A percentile compares a stretch with the other conserved stretches of the same genome.
These are phyloP conservation scores for Lethenteron reissneri DNA, from an alignment of 2,113 vertebrate genomes.

Conservation along the genomic window DNA sequence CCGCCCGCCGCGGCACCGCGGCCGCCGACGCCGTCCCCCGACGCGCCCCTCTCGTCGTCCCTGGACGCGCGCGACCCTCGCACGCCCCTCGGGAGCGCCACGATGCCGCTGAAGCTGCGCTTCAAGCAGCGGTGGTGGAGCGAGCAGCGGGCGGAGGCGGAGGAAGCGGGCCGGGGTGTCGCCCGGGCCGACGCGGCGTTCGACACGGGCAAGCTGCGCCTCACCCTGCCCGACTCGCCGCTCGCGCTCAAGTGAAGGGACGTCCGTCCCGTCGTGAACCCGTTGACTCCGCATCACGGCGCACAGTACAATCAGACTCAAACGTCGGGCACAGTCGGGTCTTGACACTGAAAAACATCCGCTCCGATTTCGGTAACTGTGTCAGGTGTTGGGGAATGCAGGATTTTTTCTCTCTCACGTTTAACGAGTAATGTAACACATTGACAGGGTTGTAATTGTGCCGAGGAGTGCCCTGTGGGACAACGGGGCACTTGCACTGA, in stretches of 20 bases:
- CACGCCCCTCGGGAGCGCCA: not conserved
- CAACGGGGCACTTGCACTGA: too few relatives aligned
- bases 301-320: too few relatives aligned
- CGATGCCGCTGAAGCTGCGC: conserved; percentile 55
- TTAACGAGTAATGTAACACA: too few relatives aligned
- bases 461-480: too few relatives aligned
- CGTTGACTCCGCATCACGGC: too few relatives aligned
- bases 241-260: conserved; percentile 3
- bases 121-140: conserved; percentile 76
- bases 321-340: too few relatives aligned
- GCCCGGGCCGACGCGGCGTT: conserved; percentile 15
- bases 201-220: not conserved
- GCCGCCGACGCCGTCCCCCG: conserved; percentile 14
- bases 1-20: conserved; percentile 18
- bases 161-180: conserved; percentile 27
- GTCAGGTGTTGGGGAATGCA: too few relatives aligned
- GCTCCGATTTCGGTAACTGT: too few relatives aligned
- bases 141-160: conserved; percentile 56
- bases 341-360: too few relatives aligned
- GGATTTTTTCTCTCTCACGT: too few relatives aligned
- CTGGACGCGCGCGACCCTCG: conserved; percentile 13
- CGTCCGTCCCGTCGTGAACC: too few relatives aligned
- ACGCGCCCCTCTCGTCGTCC: conserved; percentile 16
- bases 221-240: not conserved
- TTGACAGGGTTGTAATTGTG: too few relatives aligned